Conservation (phyloP, 2,797 vertebrate species). For the Poeciliopsis turneri region DNA sequence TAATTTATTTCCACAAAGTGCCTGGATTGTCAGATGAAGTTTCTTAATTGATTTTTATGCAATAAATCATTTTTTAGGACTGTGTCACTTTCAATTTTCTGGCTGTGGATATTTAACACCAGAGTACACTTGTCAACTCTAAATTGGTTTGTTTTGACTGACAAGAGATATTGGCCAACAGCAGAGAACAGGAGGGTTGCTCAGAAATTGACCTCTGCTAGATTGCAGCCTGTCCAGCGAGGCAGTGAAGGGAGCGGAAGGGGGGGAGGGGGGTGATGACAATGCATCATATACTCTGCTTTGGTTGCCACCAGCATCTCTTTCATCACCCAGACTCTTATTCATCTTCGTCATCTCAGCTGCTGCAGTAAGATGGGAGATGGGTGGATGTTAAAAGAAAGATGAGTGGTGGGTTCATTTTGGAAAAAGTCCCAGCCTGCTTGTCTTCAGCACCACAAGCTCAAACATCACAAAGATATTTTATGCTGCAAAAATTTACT, state of each 20-base stretch:
- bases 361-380: slow-evolving; percentile 13
- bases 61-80: slow-evolving; percentile 33
- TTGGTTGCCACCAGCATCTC: slow-evolving; percentile 24
- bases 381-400: slow-evolving; percentile 29
- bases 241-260: neutral
- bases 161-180: slow-evolving; percentile 47
- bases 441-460: neutral
- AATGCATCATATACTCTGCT: slow-evolving; percentile 31
- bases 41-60: slow-evolving; percentile 38
- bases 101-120: slow-evolving; percentile 25
- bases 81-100: slow-evolving; percentile 56
- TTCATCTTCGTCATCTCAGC: slow-evolving; percentile 17
- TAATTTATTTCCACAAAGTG: slow-evolving; percentile 24
- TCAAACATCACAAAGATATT: neutral
- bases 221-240: slow-evolving; percentile 28
- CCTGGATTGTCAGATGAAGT: slow-evolving; percentile 13
- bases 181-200: slow-evolving; percentile 21
- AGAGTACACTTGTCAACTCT: slow-evolving; percentile 24
- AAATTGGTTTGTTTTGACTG: slow-evolving; percentile 60
- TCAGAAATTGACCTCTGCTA: slow-evolving; percentile 33
- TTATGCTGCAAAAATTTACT: neutral
- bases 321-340: slow-evolving; percentile 38
- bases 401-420: neutral
- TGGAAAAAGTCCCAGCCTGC: neutral
- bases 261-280: slow-evolving; percentile 13